A percentile compares a stretch with the other conserved stretches of the same genome.
Evolutionary conservation across 2,113 vertebrate genomes (phyloP).

Genomic region (Suricata suricatta): DNA sequence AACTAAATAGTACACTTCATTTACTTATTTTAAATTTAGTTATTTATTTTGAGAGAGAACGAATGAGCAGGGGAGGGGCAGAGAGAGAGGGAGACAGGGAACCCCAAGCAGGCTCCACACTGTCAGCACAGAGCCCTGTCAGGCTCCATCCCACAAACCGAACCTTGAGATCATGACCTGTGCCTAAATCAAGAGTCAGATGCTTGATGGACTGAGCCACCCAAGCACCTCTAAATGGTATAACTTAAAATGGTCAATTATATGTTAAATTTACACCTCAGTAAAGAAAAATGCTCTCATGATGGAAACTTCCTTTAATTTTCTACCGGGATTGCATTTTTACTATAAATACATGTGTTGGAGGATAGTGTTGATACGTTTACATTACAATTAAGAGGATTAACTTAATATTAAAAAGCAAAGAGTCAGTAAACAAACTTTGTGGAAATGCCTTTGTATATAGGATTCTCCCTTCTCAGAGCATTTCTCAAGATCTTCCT

Average conservation of each 20-base stretch:
- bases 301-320: background rate
- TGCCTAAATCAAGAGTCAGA: too few species aligned
- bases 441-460: background rate
- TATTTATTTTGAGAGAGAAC: too few species aligned
- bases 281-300: background rate
- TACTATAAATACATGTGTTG: background rate
- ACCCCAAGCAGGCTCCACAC: too few species aligned
- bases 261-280: background rate
- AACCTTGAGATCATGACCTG: too few species aligned
- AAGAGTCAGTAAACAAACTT: background rate
- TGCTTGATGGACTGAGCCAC: too few species aligned
- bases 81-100: too few species aligned
- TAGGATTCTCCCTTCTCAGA: background rate
- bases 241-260: background rate
- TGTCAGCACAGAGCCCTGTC: too few species aligned
- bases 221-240: background rate
- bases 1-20: too few species aligned
- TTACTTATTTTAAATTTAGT: too few species aligned
- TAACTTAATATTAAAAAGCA: background rate
- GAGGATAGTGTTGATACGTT: background rate
- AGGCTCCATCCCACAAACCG: too few species aligned
- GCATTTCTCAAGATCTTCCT: background rate
- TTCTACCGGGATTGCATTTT: background rate
- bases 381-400: background rate
- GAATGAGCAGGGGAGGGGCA: too few species aligned